Conservation (phyloP, 2,888 invertebrate species). For the Mesorhabditis belari region DNA sequence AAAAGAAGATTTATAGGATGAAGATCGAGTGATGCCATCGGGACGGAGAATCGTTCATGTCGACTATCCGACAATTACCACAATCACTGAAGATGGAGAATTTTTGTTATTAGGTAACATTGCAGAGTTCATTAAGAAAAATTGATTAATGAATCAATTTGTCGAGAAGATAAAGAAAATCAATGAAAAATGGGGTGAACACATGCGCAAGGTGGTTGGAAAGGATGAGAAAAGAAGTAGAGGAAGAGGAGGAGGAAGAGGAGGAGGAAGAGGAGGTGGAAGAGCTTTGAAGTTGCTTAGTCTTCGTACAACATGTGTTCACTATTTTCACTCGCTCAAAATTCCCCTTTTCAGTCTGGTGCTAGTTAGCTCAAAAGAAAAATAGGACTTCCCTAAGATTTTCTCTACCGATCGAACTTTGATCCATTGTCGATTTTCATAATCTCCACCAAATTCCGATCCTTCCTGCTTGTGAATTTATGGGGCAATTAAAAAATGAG, state of each 20-base stretch:
- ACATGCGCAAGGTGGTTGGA: background rate
- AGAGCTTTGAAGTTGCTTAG: no score
- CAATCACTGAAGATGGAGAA: conserved; percentile 35
- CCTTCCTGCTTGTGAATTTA: conserved; percentile 1
- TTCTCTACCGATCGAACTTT: no score
- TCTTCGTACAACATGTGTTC: no score
- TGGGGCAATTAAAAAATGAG: background rate
- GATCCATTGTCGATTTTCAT: background rate
- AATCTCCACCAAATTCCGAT: background rate
- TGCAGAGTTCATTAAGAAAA: no score
- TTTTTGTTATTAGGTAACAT: conserved; percentile 31
- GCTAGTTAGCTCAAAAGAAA: no score
- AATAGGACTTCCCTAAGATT: no score
- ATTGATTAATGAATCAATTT: no score
- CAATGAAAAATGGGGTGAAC: no score
- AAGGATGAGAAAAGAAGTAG: background rate
- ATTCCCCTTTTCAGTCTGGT: no score
- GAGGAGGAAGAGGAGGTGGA: no score
- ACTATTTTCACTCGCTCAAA: no score
- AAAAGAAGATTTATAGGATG: conserved; percentile 10
- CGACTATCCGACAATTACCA: conserved; percentile 23
- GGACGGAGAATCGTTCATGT: conserved; percentile 20
- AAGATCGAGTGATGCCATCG: conserved; percentile 17
- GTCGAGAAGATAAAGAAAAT: no score
- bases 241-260: background rate